A percentile compares a stretch with the other conserved stretches of the same genome.
Evolutionary conservation across 2,888 invertebrate genomes (phyloP).

Genomic region (Drosophila diplacantha): DNA sequence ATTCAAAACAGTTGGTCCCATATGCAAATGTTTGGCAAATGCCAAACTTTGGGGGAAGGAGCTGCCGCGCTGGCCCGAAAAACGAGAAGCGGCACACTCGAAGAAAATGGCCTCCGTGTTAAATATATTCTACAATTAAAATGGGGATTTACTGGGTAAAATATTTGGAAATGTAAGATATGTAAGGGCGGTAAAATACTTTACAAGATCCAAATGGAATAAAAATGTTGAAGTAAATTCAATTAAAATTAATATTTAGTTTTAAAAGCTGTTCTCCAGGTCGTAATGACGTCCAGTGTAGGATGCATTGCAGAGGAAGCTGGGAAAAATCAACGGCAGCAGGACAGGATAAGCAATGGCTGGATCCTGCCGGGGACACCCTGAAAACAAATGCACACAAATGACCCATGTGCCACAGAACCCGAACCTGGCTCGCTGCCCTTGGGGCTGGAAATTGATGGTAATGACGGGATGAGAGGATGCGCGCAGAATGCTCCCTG

Average conservation of each 20-base stretch:
- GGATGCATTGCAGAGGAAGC: background rate
- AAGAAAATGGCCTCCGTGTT: background rate
- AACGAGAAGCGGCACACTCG: slow-evolving; percentile 11
- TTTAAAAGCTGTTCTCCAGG: background rate
- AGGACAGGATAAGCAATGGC: slow-evolving; percentile 31
- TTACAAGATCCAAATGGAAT: no score
- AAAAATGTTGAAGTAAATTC: no score
- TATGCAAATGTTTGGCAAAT: slow-evolving; percentile 62
- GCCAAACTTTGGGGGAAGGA: slow-evolving; percentile 36
- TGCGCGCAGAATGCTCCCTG: slow-evolving; percentile 1
- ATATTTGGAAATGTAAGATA: background rate
- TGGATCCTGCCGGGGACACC: slow-evolving; percentile 30
- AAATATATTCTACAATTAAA: background rate
- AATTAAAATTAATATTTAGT: no score
- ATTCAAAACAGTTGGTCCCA: slow-evolving; percentile 66
- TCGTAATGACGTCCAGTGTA: background rate
- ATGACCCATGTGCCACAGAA: slow-evolving; percentile 57
- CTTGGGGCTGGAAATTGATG: slow-evolving; percentile 45
- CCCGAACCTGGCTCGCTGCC: slow-evolving; percentile 49
- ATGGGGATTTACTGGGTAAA: background rate
- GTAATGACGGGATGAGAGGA: slow-evolving; percentile 28
- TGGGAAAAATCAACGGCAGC: slow-evolving; percentile 41
- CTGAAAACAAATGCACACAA: slow-evolving; percentile 69
- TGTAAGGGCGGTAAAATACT: background rate
- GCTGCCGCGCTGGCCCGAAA: slow-evolving; percentile 11